Evolutionary conservation across 2,797 vertebrate species (phyloP).

Genomic region (Neopelma chrysocephalum): DNA sequence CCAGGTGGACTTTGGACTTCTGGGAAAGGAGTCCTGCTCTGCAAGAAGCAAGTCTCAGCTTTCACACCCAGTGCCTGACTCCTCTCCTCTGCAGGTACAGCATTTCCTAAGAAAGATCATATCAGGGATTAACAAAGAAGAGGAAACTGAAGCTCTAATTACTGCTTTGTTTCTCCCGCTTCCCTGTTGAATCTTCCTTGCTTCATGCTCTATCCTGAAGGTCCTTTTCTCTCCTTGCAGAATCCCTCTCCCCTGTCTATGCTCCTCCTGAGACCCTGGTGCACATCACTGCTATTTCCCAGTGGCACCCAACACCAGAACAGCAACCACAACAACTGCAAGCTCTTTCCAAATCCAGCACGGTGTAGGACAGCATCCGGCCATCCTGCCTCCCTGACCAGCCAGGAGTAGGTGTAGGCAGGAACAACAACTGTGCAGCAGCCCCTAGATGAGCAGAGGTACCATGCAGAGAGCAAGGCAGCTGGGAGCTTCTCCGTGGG

Average conservation of each 20-base stretch:
- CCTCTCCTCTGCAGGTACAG: neutral
- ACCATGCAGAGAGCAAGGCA: neutral
- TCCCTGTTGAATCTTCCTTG: neutral
- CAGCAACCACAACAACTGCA: neutral
- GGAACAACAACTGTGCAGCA: neutral
- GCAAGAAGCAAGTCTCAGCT: neutral
- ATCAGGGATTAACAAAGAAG: conserved; percentile 1
- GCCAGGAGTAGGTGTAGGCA: neutral
- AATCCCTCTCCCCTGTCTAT: neutral
- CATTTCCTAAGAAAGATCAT: neutral
- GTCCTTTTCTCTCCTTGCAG: neutral
- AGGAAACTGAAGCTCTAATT: neutral
- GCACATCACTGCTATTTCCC: neutral
- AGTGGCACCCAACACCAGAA: neutral
- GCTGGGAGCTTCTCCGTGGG: neutral
- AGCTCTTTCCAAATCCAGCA: neutral
- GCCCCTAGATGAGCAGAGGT: neutral
- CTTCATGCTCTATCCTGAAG: neutral
- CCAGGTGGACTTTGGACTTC: neutral
- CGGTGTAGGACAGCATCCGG: rapidly evolving
- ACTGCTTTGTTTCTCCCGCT: neutral
- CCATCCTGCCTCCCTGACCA: neutral
- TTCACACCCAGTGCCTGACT: neutral
- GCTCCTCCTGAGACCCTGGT: neutral
- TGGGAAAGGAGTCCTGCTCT: neutral